These are phyloP conservation scores for Chrysodeixis includens DNA, from an alignment of 2,888 invertebrate genomes.

Conservation along the genomic window DNA sequence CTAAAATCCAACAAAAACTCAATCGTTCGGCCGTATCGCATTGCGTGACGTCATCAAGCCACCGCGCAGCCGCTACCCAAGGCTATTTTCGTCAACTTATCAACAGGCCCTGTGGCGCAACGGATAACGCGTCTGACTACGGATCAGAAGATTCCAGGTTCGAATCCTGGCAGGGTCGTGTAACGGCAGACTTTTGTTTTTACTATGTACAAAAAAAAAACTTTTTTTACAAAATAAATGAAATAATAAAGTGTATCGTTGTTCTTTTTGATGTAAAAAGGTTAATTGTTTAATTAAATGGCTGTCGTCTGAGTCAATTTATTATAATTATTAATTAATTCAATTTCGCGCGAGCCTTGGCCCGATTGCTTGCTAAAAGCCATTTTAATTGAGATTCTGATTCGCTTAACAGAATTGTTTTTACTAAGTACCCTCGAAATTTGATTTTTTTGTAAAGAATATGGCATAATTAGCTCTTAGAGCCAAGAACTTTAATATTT, in stretches of 20 bases:
- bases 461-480: no score
- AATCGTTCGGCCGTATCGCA: no score
- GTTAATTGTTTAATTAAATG: constrained; percentile 42
- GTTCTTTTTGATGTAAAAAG: constrained; percentile 19
- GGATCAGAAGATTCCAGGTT: constrained; percentile 92
- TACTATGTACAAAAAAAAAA: no score
- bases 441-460: no score
- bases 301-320: constrained; percentile 21
- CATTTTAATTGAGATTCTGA: constrained; percentile 10
- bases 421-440: background rate
- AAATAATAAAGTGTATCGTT: constrained; percentile 7
- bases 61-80: background rate
- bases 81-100: constrained; percentile 10
- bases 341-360: constrained; percentile 23
- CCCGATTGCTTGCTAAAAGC: constrained; percentile 24
- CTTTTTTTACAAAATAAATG: no score
- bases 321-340: constrained; percentile 32
- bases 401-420: constrained; percentile 3
- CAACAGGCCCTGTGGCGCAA: constrained; percentile 90
- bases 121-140: constrained; percentile 92
- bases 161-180: constrained; percentile 91
- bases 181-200: no score
- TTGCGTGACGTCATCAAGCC: constrained; percentile 29
- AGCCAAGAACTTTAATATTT: no score
- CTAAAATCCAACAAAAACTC: constrained; percentile 10